Evolutionary conservation across 2,113 vertebrate genomes (phyloP).

Genomic region (Tragelaphus imberbis): DNA sequence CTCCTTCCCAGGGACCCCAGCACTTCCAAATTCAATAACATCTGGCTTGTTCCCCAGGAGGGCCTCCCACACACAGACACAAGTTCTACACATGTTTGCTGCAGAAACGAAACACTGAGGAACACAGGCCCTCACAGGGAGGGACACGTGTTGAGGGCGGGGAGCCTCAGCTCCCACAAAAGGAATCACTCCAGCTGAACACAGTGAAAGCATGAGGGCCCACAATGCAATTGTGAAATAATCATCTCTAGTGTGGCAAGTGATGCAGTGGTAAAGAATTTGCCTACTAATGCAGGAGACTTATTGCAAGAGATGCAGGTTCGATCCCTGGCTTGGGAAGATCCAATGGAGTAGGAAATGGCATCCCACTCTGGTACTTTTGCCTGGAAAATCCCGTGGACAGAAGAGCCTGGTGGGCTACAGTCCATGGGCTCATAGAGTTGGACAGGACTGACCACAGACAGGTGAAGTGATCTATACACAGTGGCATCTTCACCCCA

Average conservation of each 20-base stretch:
- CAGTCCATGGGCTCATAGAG: not conserved
- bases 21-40: not conserved
- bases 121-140: not conserved
- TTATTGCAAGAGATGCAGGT: not conserved
- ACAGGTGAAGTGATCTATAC: not conserved
- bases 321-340: not conserved
- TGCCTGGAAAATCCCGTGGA: not conserved
- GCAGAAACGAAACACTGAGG: not conserved
- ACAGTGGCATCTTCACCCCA: not conserved
- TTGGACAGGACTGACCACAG: not conserved
- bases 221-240: not conserved
- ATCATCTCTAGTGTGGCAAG: not conserved
- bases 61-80: not conserved
- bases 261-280: not conserved
- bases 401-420: not conserved
- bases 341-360: not conserved
- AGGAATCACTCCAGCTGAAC: not conserved
- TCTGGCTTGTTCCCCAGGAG: not conserved
- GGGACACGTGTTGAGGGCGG: fast-evolving
- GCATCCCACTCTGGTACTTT: not conserved
- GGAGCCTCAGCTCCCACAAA: not conserved
- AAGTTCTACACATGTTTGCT: not conserved
- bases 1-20: not conserved
- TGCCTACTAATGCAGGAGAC: not conserved
- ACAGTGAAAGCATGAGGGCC: not conserved